phyloP scores from a whole-genome alignment of 2,888 invertebrate genomes.

The Calliopum simillimum region DNA sequence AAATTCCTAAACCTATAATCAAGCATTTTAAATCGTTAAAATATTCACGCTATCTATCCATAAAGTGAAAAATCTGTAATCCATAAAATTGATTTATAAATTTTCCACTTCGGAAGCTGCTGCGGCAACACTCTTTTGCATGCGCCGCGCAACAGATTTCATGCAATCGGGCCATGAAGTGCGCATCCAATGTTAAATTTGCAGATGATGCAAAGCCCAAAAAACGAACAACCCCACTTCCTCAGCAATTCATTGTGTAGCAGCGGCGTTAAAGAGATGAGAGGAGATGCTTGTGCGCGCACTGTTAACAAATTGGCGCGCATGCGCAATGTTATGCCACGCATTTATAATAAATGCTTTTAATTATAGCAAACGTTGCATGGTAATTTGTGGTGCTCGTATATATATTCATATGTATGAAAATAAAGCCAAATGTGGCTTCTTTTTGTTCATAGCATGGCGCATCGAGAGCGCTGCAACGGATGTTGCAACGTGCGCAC shows the following conservation, averaged over 20 bases:
- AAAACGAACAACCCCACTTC: background rate
- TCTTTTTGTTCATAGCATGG: no score
- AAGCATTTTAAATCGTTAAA: constrained; percentile 10
- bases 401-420: no score
- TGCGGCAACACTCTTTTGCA: background rate
- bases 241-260: no score
- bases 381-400: constrained; percentile 3
- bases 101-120: background rate
- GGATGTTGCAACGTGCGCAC: background rate
- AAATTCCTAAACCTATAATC: constrained; percentile 13
- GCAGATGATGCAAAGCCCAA: background rate
- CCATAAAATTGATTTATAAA: constrained; percentile 29
- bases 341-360: constrained; percentile 16
- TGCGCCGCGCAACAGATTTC: background rate
- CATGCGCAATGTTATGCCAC: constrained; percentile 15
- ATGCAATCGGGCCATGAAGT: no score
- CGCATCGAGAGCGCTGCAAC: background rate
- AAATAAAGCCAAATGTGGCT: no score
- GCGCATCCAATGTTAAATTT: background rate
- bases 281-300: background rate
- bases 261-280: background rate
- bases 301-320: background rate
- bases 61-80: constrained; percentile 19
- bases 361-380: constrained; percentile 14
- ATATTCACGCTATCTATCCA: constrained; percentile 10